Evolutionary conservation across 2,113 vertebrate genomes (phyloP), one percentile per base, ranked within the genome.

Genomic region (Gasterosteus aculeatus): DNA sequence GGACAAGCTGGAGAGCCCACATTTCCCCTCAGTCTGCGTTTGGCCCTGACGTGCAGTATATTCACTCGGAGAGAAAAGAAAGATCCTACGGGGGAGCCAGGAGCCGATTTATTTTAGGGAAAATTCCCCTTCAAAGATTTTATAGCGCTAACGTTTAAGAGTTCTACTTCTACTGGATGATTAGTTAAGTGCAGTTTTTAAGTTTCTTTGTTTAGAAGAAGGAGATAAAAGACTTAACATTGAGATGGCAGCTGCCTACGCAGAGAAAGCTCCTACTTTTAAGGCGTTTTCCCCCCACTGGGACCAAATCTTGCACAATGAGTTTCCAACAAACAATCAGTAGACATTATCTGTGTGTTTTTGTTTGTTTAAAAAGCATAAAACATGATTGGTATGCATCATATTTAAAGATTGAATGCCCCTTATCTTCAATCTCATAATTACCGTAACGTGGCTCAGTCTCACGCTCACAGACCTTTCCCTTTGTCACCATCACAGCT

Each of bases 401-500:
- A 65, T 69, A 39, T 69, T 83, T 64, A 61, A 29, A 42, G 68
- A 73, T 57, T 59, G 7, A 49, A 77, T 63, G 61, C 63, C 59
- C 53, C 53, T 80, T 66, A 77, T 77, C 82, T 83, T 66, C 54
- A 79, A 41, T 85, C 59, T 69, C 88, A 76, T 59, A 53, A 80
- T 87, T 75, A 89, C 74, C 75, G 41, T 59, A 72, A 67, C 19
- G 7, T 16, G 53, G 79, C 76, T 56, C 49, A 41, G 12, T 44
- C 42, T 78, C 49, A 41, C 82, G 80, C 87, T 91, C 84, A 88
- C 78, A 63, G 83, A 82, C 49, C 38, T 72, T 74, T 80, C 76
- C 87, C 82, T 91, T 94, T 94, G 92, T 94, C 89, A 57, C 91
- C 82, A 71, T 78, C 66, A 73, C 93, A 94, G 94, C 92, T 94